Evolutionary conservation across 2,888 invertebrate genomes (phyloP), one percentile per base, ranked within the genome.

Genomic region (Metellina segmentata): DNA sequence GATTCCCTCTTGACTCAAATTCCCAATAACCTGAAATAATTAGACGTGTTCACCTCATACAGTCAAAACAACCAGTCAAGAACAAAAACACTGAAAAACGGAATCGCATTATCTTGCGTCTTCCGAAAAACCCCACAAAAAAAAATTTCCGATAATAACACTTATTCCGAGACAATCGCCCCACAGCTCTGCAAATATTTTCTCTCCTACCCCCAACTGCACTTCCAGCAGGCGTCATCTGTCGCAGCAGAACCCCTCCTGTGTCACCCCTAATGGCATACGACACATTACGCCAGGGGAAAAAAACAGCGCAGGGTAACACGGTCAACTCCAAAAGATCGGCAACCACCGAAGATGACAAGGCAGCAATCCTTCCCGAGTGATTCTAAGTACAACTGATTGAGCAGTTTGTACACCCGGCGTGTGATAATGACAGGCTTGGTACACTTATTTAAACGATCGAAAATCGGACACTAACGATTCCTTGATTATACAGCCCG

Each of bases 341-440:
- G 89, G 89, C 89, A n/a, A 19, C 72, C 13, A 11, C n/a, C 6
- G 34, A 19, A 90, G 82, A 91, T 91, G 85, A 91, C 77, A 91
- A 86, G 86, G 90, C 52, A 86, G 7, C 8, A 9, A 49, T 34
- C 16, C 61, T 48, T n/a, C 19, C 34, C 69, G 75, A 82, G 81
- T 86, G 86, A 86, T 91, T 86, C 86, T 90, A 90, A 90, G 81
- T 90, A 69, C 85, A 19, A 16, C 81, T 79, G 89, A 89, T 89
- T 82, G 89, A 82, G 82, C 71, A 82, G 77, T 91, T 91, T 81
- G 48, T 72, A 91, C 86, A 70, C 90, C 77, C 90, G 90, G 90
- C 81, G 86, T 75, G 90, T 86, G 70, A 81, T 91, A 91, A 91
- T 91, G 70, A 91, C 86, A 91, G 90, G 86, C 70, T 78, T 82